phyloP scores from a whole-genome alignment of 2,797 vertebrate genomes.

The Antennarius maculatus region DNA sequence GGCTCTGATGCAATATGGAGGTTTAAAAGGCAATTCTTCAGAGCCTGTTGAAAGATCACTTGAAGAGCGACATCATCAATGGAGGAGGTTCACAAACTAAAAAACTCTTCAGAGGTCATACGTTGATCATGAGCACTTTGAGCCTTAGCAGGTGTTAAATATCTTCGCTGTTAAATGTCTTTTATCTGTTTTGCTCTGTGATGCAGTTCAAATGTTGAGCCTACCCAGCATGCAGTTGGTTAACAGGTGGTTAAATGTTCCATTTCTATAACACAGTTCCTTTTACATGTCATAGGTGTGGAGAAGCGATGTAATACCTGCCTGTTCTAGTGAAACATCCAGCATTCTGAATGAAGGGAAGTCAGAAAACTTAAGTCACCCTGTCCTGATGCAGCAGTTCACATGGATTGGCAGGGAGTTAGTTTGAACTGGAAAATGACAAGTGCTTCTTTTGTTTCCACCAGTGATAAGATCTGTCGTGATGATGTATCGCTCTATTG shows the following conservation, averaged over 20 bases:
- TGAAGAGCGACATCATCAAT: conserved; percentile 16
- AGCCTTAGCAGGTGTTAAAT: conserved; percentile 1
- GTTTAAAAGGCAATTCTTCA: conserved; percentile 9
- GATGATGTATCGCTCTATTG: conserved; percentile 55
- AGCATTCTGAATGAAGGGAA: background rate
- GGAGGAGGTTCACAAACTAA: conserved; percentile 10
- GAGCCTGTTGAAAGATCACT: conserved; percentile 9
- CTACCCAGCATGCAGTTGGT: background rate
- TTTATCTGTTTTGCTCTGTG: background rate
- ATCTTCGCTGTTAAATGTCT: background rate
- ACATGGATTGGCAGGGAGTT: conserved; percentile 22
- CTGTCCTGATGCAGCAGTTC: background rate
- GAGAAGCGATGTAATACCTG: background rate
- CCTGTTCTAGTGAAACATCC: background rate
- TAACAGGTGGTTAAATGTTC: no score
- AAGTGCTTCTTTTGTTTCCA: background rate
- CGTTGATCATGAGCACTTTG: conserved; percentile 10
- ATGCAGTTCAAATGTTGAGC: background rate
- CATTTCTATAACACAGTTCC: no score
- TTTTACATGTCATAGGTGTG: no score
- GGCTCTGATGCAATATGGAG: conserved; percentile 19
- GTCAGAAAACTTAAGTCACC: no score
- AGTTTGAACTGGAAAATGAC: conserved; percentile 6
- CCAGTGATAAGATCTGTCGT: conserved; percentile 58
- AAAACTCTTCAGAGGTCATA: conserved; percentile 8